Conservation (phyloP, 2,888 invertebrate genomes). For the Tuberolachnus salignus region DNA sequence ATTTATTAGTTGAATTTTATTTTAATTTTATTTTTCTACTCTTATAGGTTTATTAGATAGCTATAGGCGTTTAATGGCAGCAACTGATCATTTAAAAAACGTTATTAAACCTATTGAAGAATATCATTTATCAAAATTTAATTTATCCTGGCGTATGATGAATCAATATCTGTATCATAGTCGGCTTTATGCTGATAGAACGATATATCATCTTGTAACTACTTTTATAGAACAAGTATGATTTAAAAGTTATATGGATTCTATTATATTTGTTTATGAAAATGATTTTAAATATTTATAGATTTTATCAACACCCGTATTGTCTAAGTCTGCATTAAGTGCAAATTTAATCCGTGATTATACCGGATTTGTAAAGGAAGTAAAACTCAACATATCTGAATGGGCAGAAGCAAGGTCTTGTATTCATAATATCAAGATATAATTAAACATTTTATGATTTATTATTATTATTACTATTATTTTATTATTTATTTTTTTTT, state of each 20-base stretch:
- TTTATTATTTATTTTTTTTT: too few species aligned
- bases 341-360: conserved; percentile 46
- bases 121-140: conserved; percentile 69
- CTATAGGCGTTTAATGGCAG: conserved; percentile 69
- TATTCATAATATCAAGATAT: conserved; percentile 47
- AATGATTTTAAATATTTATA: background rate
- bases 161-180: conserved; percentile 73
- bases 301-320: conserved; percentile 32
- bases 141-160: conserved; percentile 72
- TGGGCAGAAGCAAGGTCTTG: conserved; percentile 45
- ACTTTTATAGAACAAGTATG: conserved; percentile 66
- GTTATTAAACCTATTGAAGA: conserved; percentile 69
- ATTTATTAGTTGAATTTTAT: conserved; percentile 8
- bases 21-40: conserved; percentile 36
- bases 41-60: conserved; percentile 68
- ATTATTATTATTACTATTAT: too few species aligned
- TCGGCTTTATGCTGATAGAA: conserved; percentile 64
- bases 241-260: conserved; percentile 59
- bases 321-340: conserved; percentile 43
- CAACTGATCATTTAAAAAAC: conserved; percentile 68
- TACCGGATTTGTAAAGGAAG: conserved; percentile 47
- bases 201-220: conserved; percentile 62
- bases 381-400: conserved; percentile 45
- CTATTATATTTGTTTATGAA: conserved; percentile 12
- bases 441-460: background rate